Evolutionary conservation across 2,888 invertebrate genomes (phyloP).

Genomic region (Morinoia aosen): DNA sequence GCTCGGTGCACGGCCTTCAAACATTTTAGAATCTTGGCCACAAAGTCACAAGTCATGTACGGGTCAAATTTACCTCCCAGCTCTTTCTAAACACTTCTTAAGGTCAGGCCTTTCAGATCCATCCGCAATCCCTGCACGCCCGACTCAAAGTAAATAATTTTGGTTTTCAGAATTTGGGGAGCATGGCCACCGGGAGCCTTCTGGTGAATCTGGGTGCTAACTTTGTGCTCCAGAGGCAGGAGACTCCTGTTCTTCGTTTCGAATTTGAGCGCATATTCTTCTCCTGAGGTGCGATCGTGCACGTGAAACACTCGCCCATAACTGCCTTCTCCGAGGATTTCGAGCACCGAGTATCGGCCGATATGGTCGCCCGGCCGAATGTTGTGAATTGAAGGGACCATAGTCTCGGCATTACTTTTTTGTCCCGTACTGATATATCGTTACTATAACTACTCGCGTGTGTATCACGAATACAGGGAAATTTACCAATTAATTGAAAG

Average conservation of each 20-base stretch:
- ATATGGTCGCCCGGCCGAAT: slow-evolving; percentile 26
- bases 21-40: slow-evolving; percentile 38
- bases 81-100: slow-evolving; percentile 43
- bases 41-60: neutral
- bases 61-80: slow-evolving; percentile 26
- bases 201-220: slow-evolving; percentile 47
- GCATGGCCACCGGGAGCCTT: neutral
- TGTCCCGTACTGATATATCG: neutral
- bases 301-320: slow-evolving; percentile 50
- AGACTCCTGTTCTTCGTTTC: slow-evolving; percentile 37
- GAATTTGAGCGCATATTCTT: slow-evolving; percentile 39
- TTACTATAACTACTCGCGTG: neutral
- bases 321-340: slow-evolving; percentile 50
- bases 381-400: neutral
- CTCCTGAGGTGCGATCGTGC: neutral
- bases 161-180: neutral
- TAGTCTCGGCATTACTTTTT: neutral
- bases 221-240: slow-evolving; percentile 25
- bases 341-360: neutral
- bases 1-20: slow-evolving; percentile 39
- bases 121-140: slow-evolving; percentile 21
- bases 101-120: slow-evolving; percentile 39
- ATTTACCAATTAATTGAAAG: neutral
- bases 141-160: slow-evolving; percentile 33
- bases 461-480: slow-evolving; percentile 29